Evolutionary conservation across 1,140 invertebrate genomes (phyloP).

Genomic region (Aricia agestis): DNA sequence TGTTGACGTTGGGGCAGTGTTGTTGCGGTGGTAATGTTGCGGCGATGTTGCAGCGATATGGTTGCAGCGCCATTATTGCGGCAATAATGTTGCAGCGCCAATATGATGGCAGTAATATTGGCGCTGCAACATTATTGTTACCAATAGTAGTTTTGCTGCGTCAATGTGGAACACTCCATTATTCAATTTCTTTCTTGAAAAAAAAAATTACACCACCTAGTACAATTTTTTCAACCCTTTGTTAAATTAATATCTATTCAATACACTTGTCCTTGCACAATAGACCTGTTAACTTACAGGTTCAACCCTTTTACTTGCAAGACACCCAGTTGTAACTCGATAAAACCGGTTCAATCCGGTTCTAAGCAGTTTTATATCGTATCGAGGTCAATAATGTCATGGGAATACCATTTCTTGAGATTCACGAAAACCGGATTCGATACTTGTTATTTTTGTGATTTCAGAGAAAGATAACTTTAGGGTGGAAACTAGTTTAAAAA

Average conservation of each 20-base stretch:
- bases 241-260: not conserved
- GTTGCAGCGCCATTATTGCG: too few species aligned
- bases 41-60: too few species aligned
- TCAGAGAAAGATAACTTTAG: not conserved
- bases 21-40: too few species aligned
- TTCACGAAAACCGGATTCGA: constrained; percentile 4
- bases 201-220: too few species aligned
- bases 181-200: too few species aligned
- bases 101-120: too few species aligned
- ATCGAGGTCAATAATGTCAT: constrained; percentile 15
- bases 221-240: too few species aligned
- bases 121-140: too few species aligned
- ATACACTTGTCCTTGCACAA: not conserved
- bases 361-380: constrained; percentile 1
- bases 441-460: constrained; percentile 3
- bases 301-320: constrained; percentile 13
- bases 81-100: too few species aligned
- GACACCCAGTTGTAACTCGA: not conserved
- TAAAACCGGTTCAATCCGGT: constrained; percentile 10
- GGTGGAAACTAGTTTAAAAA: not conserved
- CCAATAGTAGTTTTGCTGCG: too few species aligned
- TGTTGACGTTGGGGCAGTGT: too few species aligned
- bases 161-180: too few species aligned
- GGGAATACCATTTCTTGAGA: constrained; percentile 9
- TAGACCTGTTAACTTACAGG: constrained; percentile 9